Percentiles rank a stretch among this genome's conserved stretches.
Conservation (phyloP, 2,888 invertebrate species). For the Acanthosepion esculentum region DNA sequence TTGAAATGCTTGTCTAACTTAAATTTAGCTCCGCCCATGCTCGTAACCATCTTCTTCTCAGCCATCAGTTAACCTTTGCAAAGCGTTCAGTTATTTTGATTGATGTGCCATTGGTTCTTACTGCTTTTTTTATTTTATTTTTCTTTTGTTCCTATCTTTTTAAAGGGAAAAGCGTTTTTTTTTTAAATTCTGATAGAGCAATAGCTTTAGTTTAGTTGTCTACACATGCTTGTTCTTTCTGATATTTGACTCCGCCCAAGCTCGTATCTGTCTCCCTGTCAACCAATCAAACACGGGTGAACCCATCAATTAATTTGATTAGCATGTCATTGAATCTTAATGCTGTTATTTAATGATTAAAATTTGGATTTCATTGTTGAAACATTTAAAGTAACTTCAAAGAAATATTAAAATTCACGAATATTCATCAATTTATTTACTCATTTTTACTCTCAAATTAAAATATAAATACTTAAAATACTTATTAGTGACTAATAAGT, state of each 20-base stretch:
- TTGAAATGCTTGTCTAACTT: neutral
- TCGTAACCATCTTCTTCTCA: neutral
- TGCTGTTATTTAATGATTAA: neutral
- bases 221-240: neutral
- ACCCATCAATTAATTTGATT: neutral
- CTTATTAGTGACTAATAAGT: too few relatives aligned
- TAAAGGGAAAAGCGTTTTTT: neutral
- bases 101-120: neutral
- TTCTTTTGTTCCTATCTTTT: neutral
- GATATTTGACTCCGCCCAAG: neutral
- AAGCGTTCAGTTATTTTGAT: neutral
- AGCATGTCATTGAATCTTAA: neutral
- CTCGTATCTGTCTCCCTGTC: neutral
- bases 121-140: neutral
- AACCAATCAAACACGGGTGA: neutral
- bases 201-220: too few relatives aligned
- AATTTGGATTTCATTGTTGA: too few relatives aligned
- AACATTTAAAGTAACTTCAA: too few relatives aligned
- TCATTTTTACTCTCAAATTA: too few relatives aligned
- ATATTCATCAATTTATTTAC: too few relatives aligned
- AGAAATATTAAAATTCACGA: too few relatives aligned
- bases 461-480: too few relatives aligned
- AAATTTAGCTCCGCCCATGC: neutral
- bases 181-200: neutral
- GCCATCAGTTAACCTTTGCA: neutral